Evolutionary conservation across 2,888 invertebrate species (phyloP), one percentile per base, ranked within the genome.

Genomic region (Gari tellinella): DNA sequence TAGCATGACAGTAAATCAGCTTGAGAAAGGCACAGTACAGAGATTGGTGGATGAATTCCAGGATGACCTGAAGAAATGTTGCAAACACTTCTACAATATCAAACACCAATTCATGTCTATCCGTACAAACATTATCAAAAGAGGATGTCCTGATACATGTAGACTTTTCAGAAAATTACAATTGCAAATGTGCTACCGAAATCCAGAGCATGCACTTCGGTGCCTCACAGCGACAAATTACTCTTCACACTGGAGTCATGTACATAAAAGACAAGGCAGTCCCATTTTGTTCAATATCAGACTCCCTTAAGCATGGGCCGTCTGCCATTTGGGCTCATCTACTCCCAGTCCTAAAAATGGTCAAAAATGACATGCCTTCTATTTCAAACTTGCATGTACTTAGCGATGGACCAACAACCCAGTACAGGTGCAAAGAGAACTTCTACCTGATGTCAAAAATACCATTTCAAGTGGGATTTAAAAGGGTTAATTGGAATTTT

Each of bases 321-420:
- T 80, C 83, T 51, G 90, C 90, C n/a, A 89, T 92, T 57, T 92
- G 92, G 90, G 89, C 88, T 41, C 90, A 91, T 76, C 74, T 92
- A 25, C 57, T 80, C 65, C 92, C 91, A 70, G 70, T 90, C 5
- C 58, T 83, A 15, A 45, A 60, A 21, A 45, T 56, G 10, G 72
- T 82, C 8, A 64, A 56, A 31, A 25, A 52, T 5, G 49, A 53
- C 17, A 40, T 65, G 23, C 74, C 80, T 21, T 15, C 58, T 14
- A 46, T 80, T 5, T 19, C 66, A 12, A 49, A 17, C 2, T 10
- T 84, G 0, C 60, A 77, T 37, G 61, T 84, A 23, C 81, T 72
- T 40, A 82, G 81, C 52, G 76, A 82, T 57, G 89, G 90, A 17
- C 91, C 92, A 4, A 80, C 82, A 0, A 88, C 86, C 4, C 91